Conservation (phyloP, 2,888 invertebrate genomes). For the Tethea ocularis region DNA sequence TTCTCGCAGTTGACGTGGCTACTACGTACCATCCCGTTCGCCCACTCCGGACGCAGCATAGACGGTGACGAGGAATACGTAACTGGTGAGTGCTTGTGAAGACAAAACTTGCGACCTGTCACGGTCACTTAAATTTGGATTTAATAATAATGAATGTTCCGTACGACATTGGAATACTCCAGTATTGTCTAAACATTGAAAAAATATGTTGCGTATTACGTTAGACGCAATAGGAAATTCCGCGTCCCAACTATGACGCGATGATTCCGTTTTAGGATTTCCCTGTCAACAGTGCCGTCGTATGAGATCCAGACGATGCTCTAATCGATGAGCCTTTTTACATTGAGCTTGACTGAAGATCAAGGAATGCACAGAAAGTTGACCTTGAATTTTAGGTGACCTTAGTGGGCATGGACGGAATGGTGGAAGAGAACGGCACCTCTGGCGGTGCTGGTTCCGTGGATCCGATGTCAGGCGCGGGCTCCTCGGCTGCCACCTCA, state of each 20-base stretch:
- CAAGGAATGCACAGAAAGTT: conserved; percentile 75
- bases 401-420: conserved; percentile 91
- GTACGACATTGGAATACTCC: conserved; percentile 46
- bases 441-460: conserved; percentile 67
- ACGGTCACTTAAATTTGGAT: conserved; percentile 75
- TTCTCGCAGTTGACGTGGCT: conserved; percentile 95
- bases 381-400: conserved; percentile 87
- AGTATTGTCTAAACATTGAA: conserved; percentile 44
- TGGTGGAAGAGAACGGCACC: conserved; percentile 95
- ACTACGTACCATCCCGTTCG: conserved; percentile 96
- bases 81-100: conserved; percentile 92
- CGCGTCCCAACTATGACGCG: conserved; percentile 69
- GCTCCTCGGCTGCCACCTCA: conserved; percentile 57
- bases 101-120: conserved; percentile 82
- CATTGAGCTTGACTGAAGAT: conserved; percentile 54
- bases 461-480: conserved; percentile 65
- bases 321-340: conserved; percentile 43
- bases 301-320: conserved; percentile 44
- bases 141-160: conserved; percentile 71
- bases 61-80: conserved; percentile 97
- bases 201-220: conserved; percentile 63
- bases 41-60: conserved; percentile 97
- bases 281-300: conserved; percentile 63
- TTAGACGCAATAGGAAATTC: conserved; percentile 76
- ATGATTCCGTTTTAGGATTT: conserved; percentile 73